phyloP scores from a whole-genome alignment of 2,113 vertebrate genomes.

The Rhinogobius similis region DNA sequence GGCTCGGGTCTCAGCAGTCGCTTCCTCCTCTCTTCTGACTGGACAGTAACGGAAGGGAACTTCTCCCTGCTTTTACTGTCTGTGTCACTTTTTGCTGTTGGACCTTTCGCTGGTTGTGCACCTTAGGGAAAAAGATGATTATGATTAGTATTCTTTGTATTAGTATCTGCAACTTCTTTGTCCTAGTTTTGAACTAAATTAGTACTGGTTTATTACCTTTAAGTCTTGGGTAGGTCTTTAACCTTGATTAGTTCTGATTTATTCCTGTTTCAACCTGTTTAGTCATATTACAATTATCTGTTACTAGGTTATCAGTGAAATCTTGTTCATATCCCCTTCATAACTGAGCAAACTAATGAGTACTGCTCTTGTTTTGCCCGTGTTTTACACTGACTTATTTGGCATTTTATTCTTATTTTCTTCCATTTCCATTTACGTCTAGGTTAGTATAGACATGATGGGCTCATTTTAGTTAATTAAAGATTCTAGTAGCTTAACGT shows the following conservation, averaged over 20 bases:
- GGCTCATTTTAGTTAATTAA: constrained; percentile 1
- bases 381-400: neutral
- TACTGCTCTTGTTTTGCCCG: neutral
- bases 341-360: neutral
- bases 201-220: neutral
- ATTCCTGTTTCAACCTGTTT: neutral
- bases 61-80: constrained; percentile 71
- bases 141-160: constrained; percentile 5
- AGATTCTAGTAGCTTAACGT: neutral
- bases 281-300: neutral
- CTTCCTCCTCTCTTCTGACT: constrained; percentile 75
- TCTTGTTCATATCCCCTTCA: neutral
- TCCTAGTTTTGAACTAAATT: neutral
- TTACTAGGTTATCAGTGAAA: neutral
- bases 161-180: neutral
- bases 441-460: neutral
- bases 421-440: neutral
- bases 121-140: constrained; percentile 42
- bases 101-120: constrained; percentile 59
- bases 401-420: neutral
- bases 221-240: neutral
- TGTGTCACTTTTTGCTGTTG: constrained; percentile 57
- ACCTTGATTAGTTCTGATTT: neutral
- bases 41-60: constrained; percentile 49
- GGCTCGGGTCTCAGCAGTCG: constrained; percentile 68